A percentile compares a stretch with the other conserved stretches of the same genome.
Conservation (phyloP, 1,140 invertebrate genomes). For the Formica selysi region DNA sequence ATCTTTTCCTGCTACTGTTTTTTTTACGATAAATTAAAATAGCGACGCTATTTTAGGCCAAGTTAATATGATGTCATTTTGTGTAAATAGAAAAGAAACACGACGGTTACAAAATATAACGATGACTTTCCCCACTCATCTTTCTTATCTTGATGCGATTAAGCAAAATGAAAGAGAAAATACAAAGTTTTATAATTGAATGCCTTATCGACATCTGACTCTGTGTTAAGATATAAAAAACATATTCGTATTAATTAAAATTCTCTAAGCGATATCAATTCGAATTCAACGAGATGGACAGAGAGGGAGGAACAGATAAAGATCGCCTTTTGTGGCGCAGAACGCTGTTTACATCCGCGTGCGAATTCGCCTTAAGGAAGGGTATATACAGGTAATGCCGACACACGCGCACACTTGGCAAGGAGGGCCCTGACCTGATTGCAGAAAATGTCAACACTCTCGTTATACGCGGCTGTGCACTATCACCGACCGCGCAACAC, state of each 20-base stretch:
- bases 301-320: background rate
- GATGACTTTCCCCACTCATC: background rate
- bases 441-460: constrained; percentile 86
- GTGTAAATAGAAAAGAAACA: background rate
- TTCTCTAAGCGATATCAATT: background rate
- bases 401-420: constrained; percentile 54
- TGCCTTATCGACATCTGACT: no score
- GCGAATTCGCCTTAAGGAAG: constrained; percentile 77
- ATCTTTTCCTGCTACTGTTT: background rate
- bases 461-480: constrained; percentile 78
- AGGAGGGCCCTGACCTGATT: constrained; percentile 84
- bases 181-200: no score
- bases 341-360: constrained; percentile 63
- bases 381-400: constrained; percentile 79
- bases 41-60: background rate
- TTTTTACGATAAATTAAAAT: background rate
- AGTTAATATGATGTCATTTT: background rate
- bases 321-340: constrained; percentile 37
- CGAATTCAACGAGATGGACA: constrained; percentile 11
- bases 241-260: no score
- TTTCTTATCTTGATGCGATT: background rate
- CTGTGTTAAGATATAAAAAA: no score
- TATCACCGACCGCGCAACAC: constrained; percentile 67
- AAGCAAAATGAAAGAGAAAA: background rate
- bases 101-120: background rate